Percentiles rank a stretch among this genome's conserved stretches.
These are phyloP conservation scores for Fulica atra DNA, from an alignment of 2,113 vertebrate species.

Conservation along the genomic window DNA sequence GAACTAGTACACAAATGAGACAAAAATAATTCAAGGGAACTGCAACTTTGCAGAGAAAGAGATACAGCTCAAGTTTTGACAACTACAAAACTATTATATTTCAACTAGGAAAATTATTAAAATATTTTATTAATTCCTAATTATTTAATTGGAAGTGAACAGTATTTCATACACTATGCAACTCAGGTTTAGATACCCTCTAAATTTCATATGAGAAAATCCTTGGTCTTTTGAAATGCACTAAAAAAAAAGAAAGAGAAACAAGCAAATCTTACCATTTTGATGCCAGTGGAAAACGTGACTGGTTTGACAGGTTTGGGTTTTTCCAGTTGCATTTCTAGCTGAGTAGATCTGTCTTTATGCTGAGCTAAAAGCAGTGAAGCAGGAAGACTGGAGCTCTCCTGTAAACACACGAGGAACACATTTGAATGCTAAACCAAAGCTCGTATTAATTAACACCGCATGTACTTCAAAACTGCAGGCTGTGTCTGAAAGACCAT, in stretches of 20 bases:
- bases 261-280: constrained; percentile 84
- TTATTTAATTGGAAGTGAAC: not conserved
- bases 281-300: constrained; percentile 96
- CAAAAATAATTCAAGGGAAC: not conserved
- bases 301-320: constrained; percentile 89
- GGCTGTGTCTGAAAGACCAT: constrained; percentile 18
- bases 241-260: not conserved
- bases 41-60: not conserved
- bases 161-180: not conserved
- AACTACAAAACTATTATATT: not conserved
- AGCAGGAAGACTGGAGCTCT: constrained; percentile 92
- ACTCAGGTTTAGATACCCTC: not conserved
- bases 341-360: constrained; percentile 89
- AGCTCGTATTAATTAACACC: constrained; percentile 6
- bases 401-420: constrained; percentile 76
- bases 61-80: not conserved
- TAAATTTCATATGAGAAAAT: not conserved
- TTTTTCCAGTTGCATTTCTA: constrained; percentile 91
- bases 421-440: constrained; percentile 15
- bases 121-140: not conserved
- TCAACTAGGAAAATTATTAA: not conserved
- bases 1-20: not conserved
- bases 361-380: constrained; percentile 92
- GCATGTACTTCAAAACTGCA: not conserved
- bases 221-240: not conserved